Percentiles rank a stretch among this genome's conserved stretches.
phyloP scores from a whole-genome alignment of 1,140 invertebrate species.

The Triops longicaudatus region DNA sequence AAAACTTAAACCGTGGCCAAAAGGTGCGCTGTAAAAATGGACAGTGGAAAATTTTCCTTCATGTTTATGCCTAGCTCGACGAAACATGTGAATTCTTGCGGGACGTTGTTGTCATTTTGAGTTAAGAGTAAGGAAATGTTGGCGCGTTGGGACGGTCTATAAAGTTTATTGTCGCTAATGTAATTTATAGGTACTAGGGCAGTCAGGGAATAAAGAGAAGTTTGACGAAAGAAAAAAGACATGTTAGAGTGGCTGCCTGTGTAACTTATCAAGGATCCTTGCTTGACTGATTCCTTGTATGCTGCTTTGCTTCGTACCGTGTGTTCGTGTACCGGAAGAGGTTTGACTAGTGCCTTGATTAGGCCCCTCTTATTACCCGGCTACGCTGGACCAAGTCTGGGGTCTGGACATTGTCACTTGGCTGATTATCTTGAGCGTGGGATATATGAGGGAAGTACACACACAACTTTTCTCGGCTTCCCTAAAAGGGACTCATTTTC shows the following conservation, averaged over 20 bases:
- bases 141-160: not conserved
- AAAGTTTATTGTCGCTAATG: not conserved
- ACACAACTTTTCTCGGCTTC: not conserved
- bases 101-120: not conserved
- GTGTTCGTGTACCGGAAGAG: conserved; percentile 14
- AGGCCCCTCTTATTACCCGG: conserved; percentile 8
- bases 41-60: not conserved
- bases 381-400: not conserved
- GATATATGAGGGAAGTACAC: not conserved
- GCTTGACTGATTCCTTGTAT: not conserved
- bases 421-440: not conserved
- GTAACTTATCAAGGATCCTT: conserved; percentile 7
- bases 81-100: not conserved
- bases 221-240: not conserved
- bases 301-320: not conserved
- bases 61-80: not conserved
- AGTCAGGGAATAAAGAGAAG: not conserved
- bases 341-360: conserved; percentile 15
- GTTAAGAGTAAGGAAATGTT: not conserved
- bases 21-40: not conserved
- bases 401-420: conserved; percentile 9
- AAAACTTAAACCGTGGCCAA: too few relatives aligned
- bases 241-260: not conserved
- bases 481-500: not conserved
- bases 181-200: not conserved